A percentile compares a stretch with the other conserved stretches of the same genome.
These are phyloP conservation scores for Otocyon megalotis DNA, from an alignment of 2,113 vertebrate species.

Conservation along the genomic window DNA sequence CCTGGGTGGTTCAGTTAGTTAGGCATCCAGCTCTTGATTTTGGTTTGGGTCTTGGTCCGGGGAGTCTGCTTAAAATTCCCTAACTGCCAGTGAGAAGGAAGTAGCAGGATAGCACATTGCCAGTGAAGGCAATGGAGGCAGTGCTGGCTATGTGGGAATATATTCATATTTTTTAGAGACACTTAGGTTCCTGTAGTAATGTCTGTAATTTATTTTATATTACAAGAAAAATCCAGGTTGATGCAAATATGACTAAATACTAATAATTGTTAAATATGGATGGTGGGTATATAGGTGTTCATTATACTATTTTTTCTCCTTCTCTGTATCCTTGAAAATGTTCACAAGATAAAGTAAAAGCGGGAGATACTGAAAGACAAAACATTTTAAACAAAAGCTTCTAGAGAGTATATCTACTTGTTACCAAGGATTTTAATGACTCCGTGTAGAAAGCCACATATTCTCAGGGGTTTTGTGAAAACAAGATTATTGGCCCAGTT, in stretches of 20 bases:
- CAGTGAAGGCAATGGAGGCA: neutral
- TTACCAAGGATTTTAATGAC: neutral
- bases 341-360: neutral
- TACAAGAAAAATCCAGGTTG: neutral
- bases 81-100: neutral
- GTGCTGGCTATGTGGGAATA: accelerated
- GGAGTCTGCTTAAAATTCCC: neutral
- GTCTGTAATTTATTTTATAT: neutral
- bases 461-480: neutral
- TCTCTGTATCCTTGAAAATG: neutral
- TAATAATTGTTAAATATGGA: neutral
- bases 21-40: neutral
- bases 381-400: neutral
- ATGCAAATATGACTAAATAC: neutral
- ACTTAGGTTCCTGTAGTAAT: accelerated
- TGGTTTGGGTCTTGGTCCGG: neutral
- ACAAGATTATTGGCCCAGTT: neutral
- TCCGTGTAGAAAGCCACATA: neutral
- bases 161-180: neutral
- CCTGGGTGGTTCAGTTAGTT: neutral
- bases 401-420: neutral
- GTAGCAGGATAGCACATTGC: accelerated
- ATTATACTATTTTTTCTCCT: neutral
- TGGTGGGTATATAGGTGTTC: neutral
- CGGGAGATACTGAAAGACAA: neutral